These are phyloP conservation scores for Stenopsyche tienmushanensis DNA, from an alignment of 1,140 invertebrate genomes.

Conservation along the genomic window DNA sequence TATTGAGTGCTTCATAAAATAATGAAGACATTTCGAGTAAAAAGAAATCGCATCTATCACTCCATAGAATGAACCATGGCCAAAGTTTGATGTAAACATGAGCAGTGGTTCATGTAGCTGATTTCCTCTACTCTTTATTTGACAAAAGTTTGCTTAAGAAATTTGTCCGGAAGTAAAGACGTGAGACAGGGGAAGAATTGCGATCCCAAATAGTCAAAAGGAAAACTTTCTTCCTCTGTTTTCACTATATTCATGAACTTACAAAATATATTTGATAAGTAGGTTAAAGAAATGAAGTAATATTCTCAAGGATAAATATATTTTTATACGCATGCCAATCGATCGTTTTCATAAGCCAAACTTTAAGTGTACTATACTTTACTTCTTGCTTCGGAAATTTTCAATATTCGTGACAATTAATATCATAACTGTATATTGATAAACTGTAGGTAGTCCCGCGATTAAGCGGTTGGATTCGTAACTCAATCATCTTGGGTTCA, in stretches of 20 bases:
- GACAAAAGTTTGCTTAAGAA: conserved; percentile 24
- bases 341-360: too few relatives aligned
- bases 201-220: conserved; percentile 10
- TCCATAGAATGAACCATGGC: conserved; percentile 10
- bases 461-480: too few relatives aligned
- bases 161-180: conserved; percentile 16
- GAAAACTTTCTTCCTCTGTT: conserved; percentile 21
- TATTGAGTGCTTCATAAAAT: background rate
- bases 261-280: background rate
- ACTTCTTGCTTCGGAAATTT: too few relatives aligned
- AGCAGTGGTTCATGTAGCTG: conserved; percentile 22
- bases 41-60: background rate
- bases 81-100: conserved; percentile 25
- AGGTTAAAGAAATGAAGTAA: background rate
- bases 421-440: too few relatives aligned
- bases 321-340: too few relatives aligned
- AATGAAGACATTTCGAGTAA: background rate
- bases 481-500: too few relatives aligned
- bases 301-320: too few relatives aligned
- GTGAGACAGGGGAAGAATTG: conserved; percentile 12
- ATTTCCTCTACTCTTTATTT: conserved; percentile 22
- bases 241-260: conserved; percentile 22
- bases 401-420: too few relatives aligned
- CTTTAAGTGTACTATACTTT: too few relatives aligned
- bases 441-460: too few relatives aligned